phyloP scores from a whole-genome alignment of 2,888 invertebrate species.

The Leucophora obtusa region DNA sequence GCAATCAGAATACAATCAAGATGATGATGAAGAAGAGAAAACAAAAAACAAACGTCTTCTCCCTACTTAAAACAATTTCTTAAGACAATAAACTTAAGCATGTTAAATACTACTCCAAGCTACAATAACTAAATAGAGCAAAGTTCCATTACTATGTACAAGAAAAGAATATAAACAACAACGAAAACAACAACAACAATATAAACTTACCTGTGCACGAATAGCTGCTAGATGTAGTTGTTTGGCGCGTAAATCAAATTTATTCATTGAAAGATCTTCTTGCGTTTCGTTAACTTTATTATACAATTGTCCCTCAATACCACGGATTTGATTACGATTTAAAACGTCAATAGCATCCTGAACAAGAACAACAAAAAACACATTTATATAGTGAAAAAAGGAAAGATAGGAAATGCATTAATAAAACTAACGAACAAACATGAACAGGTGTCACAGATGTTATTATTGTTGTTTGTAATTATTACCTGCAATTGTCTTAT shows the following conservation, averaged over 20 bases:
- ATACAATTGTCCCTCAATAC: conserved; percentile 89
- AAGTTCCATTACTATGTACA: neutral
- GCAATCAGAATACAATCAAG: neutral
- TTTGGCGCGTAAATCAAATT: conserved; percentile 94
- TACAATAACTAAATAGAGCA: neutral
- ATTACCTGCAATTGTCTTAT: conserved; percentile 88
- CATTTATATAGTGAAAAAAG: neutral
- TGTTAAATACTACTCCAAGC: neutral
- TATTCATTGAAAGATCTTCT: conserved; percentile 96
- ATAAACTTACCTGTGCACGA: conserved; percentile 89
- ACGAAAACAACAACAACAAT: conserved; percentile 3
- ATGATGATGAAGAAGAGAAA: neutral
- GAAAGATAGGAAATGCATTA: conserved; percentile 9
- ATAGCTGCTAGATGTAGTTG: conserved; percentile 94
- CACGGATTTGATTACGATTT: conserved; percentile 87
- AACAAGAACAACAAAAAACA: neutral
- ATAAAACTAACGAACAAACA: conserved; percentile 23
- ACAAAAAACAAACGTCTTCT: neutral
- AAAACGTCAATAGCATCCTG: conserved; percentile 91
- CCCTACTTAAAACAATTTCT: conserved; percentile 1
- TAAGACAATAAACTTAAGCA: neutral
- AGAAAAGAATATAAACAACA: neutral
- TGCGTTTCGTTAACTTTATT: conserved; percentile 97
- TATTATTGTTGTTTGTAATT: conserved; percentile 15
- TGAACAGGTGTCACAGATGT: neutral